phyloP scores from a whole-genome alignment of 1,140 invertebrate species.

The Archivesica marissinica region DNA sequence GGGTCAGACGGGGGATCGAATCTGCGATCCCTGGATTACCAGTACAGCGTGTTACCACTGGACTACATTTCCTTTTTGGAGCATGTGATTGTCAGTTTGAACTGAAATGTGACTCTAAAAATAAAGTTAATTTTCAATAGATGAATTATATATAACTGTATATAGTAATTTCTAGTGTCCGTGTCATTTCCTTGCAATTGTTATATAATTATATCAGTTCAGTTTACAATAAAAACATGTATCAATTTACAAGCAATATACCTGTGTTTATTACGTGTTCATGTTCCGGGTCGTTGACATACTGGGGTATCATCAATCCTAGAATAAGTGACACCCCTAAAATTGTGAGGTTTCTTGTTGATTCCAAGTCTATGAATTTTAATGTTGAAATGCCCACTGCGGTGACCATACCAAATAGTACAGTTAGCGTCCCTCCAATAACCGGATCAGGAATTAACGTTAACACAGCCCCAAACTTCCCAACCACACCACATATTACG shows the following conservation, averaged over 20 bases:
- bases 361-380: constrained; percentile 92
- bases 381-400: constrained; percentile 88
- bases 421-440: constrained; percentile 88
- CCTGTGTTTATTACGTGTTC: constrained; percentile 89
- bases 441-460: constrained; percentile 89
- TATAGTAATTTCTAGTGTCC: not conserved
- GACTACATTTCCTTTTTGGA: not conserved
- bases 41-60: too few species aligned
- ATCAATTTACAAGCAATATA: constrained; percentile 49
- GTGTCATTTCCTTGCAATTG: not conserved
- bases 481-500: constrained; percentile 87
- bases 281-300: constrained; percentile 84
- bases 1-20: too few species aligned
- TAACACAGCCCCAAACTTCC: constrained; percentile 91
- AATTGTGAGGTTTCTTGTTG: constrained; percentile 92
- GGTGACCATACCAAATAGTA: constrained; percentile 90
- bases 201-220: not conserved
- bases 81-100: not conserved
- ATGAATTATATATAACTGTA: not conserved
- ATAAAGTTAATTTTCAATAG: not conserved
- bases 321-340: constrained; percentile 94
- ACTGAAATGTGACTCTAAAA: not conserved
- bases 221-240: too few species aligned
- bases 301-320: constrained; percentile 90
- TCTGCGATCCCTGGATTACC: too few species aligned